phyloP scores from a whole-genome alignment of 2,888 invertebrate genomes.

The Metopia argyrocephala region DNA sequence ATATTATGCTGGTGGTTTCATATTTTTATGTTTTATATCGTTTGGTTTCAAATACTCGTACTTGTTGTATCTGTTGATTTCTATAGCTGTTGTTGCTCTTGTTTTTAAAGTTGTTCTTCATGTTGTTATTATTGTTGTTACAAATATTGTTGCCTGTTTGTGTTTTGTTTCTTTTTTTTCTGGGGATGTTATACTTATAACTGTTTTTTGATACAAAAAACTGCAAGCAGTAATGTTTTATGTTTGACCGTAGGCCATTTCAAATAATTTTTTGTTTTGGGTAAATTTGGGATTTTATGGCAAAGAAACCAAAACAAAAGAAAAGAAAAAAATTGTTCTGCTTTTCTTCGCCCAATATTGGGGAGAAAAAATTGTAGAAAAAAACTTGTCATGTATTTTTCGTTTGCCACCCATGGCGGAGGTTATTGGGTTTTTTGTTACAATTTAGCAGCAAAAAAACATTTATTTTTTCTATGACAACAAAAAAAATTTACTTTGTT shows the following conservation, averaged over 20 bases:
- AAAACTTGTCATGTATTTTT: slow-evolving; percentile 66
- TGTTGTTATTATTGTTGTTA: slow-evolving; percentile 47
- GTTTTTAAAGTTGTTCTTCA: slow-evolving; percentile 43
- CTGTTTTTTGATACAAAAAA: slow-evolving; percentile 43
- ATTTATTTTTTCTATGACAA: not conserved
- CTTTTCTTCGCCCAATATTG: slow-evolving; percentile 67
- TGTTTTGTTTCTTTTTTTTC: not conserved
- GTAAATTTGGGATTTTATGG: not conserved
- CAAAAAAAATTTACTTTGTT: not conserved
- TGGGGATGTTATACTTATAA: slow-evolving; percentile 65
- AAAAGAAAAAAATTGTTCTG: slow-evolving; percentile 1
- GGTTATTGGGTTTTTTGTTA: slow-evolving; percentile 68
- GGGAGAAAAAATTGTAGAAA: slow-evolving; percentile 65
- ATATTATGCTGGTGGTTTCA: slow-evolving; percentile 57
- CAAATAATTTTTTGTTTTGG: slow-evolving; percentile 4
- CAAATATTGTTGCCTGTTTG: slow-evolving; percentile 56
- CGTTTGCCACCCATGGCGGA: slow-evolving; percentile 72
- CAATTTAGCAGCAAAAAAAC: slow-evolving; percentile 39
- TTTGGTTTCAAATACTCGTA: slow-evolving; percentile 67
- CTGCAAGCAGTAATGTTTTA: slow-evolving; percentile 39
- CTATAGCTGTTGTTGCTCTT: slow-evolving; percentile 36
- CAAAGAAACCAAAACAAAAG: not conserved
- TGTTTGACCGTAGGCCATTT: slow-evolving; percentile 56
- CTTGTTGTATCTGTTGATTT: slow-evolving; percentile 37
- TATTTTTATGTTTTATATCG: slow-evolving; percentile 68